Conservation (phyloP, 2,113 vertebrate species). For the Myotis davidii region DNA sequence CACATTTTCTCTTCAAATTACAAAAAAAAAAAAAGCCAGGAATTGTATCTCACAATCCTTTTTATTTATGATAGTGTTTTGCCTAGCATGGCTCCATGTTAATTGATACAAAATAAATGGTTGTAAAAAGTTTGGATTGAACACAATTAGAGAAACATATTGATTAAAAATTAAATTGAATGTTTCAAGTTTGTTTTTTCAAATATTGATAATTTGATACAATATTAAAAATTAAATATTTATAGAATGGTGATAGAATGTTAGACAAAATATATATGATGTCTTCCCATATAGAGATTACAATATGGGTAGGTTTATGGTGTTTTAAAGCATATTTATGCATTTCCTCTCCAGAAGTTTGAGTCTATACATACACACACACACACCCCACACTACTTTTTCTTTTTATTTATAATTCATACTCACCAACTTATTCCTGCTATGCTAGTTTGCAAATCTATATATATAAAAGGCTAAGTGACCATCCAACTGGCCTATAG, state of each 20-base stretch:
- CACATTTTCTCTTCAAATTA: constrained; percentile 50
- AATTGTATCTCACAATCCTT: constrained; percentile 17
- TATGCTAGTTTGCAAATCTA: constrained; percentile 39
- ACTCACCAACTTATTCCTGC: background rate
- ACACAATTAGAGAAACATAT: constrained; percentile 26
- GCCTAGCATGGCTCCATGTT: background rate
- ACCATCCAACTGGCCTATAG: too few relatives aligned
- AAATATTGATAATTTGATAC: constrained; percentile 29
- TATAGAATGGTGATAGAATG: background rate
- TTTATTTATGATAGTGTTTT: constrained; percentile 5
- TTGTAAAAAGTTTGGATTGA: constrained; percentile 45
- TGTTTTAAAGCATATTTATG: constrained; percentile 32
- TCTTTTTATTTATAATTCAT: constrained; percentile 17
- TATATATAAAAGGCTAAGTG: too few relatives aligned
- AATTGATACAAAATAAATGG: constrained; percentile 42
- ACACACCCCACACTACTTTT: background rate
- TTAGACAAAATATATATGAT: background rate
- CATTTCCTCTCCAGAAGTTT: constrained; percentile 23
- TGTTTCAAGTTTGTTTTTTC: background rate
- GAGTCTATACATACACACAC: background rate
- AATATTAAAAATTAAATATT: background rate
- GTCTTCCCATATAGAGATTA: background rate
- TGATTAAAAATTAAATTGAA: constrained; percentile 43
- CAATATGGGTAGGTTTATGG: background rate
- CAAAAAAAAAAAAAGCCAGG: background rate